phyloP scores from a whole-genome alignment of 2,113 vertebrate species.

The Pao palembangensis region DNA sequence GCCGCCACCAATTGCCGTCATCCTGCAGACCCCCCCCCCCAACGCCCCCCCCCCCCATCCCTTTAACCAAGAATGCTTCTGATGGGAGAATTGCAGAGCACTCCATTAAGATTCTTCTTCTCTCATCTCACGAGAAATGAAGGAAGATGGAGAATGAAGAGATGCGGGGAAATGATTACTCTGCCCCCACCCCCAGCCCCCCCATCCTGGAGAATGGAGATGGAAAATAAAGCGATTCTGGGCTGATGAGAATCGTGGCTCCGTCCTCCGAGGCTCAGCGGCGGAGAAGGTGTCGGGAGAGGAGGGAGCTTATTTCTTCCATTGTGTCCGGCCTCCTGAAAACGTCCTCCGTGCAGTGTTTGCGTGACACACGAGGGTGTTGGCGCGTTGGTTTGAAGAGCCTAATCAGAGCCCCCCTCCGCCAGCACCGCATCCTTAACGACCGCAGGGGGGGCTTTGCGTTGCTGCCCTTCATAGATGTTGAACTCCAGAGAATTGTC shows the following conservation, averaged over 20 bases:
- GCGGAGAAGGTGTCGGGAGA: slow-evolving; percentile 17
- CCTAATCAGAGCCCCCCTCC: slow-evolving; percentile 49
- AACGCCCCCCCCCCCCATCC: not conserved
- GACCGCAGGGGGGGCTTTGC: slow-evolving; percentile 49
- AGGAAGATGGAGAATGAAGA: slow-evolving; percentile 36
- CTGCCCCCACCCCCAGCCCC: not conserved
- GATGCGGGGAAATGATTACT: slow-evolving; percentile 49
- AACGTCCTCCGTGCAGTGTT: not conserved
- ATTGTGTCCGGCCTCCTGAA: slow-evolving; percentile 22
- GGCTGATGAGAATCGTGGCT: slow-evolving; percentile 45
- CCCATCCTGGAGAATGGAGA: slow-evolving; percentile 24
- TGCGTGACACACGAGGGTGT: slow-evolving; percentile 6
- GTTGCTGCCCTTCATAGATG: slow-evolving; percentile 33
- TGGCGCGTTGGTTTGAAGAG: slow-evolving; percentile 52
- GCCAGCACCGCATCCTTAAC: slow-evolving; percentile 49
- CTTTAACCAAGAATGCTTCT: not conserved
- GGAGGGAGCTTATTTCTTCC: slow-evolving; percentile 27
- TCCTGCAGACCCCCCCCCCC: not conserved
- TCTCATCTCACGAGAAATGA: slow-evolving; percentile 30
- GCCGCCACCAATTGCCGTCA: slow-evolving; percentile 27
- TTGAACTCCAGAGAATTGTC: too few relatives aligned
- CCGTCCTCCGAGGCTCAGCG: slow-evolving; percentile 45
- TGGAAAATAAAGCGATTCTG: slow-evolving; percentile 44
- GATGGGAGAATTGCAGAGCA: slow-evolving; percentile 16
- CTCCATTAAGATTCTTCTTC: slow-evolving; percentile 51